Percentiles rank a stretch among this genome's conserved stretches.
These are phyloP conservation scores for Meliscaeva auricollis DNA, from an alignment of 2,888 invertebrate genomes.

Conservation along the genomic window DNA sequence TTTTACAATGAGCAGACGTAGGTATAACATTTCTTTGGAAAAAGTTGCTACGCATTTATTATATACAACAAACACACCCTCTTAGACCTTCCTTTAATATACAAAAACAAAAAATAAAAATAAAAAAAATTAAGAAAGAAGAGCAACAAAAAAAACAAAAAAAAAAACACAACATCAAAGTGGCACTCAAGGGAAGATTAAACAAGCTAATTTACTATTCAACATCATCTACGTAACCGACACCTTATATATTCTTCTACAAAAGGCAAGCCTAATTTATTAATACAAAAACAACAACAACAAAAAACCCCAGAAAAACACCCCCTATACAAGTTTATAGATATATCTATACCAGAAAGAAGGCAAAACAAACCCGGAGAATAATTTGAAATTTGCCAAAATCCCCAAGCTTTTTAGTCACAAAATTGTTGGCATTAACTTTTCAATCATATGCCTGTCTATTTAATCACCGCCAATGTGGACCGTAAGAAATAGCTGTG, in stretches of 20 bases:
- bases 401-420: conserved; percentile 51
- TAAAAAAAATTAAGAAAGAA: no score
- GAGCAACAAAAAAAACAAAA: not conserved
- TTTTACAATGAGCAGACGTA: conserved; percentile 4
- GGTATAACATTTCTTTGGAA: conserved; percentile 5
- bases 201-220: conserved; percentile 73
- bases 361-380: conserved; percentile 3
- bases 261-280: conserved; percentile 18
- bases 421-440: conserved; percentile 66
- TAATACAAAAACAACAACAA: conserved; percentile 16
- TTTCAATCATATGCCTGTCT: conserved; percentile 70
- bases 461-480: conserved; percentile 60
- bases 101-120: conserved; percentile 1
- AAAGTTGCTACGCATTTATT: conserved; percentile 21
- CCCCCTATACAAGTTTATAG: not conserved
- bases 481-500: conserved; percentile 33
- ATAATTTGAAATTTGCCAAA: conserved; percentile 54
- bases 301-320: conserved; percentile 23
- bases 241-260: conserved; percentile 36
- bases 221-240: conserved; percentile 64
- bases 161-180: conserved; percentile 64
- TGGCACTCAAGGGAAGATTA: conserved; percentile 71
- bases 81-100: not conserved
- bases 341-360: not conserved
- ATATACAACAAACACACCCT: conserved; percentile 19